Conservation (phyloP, 2,113 vertebrate species). For the Tautogolabrus adspersus region DNA sequence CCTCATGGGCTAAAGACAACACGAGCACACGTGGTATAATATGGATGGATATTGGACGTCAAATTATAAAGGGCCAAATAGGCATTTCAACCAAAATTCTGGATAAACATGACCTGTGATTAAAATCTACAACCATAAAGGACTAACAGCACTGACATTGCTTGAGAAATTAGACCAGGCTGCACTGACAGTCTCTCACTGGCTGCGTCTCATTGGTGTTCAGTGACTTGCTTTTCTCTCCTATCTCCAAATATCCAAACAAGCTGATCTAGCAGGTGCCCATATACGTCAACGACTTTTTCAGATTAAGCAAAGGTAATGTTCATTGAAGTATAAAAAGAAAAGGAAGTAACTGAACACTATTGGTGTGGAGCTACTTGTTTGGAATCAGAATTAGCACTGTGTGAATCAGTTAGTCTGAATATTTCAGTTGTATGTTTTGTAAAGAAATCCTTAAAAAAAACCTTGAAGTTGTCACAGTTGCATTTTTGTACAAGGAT, state of each 20-base stretch:
- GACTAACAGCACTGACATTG: slow-evolving; percentile 50
- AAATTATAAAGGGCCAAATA: background rate
- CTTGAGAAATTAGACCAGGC: slow-evolving; percentile 25
- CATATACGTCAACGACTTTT: too few relatives aligned
- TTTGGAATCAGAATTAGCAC: slow-evolving; percentile 20
- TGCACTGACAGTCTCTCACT: slow-evolving; percentile 25
- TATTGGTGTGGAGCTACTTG: slow-evolving; percentile 1
- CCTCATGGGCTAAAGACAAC: slow-evolving; percentile 90
- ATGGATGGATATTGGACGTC: slow-evolving; percentile 22
- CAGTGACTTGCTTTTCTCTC: slow-evolving; percentile 21
- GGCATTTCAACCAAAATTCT: slow-evolving; percentile 8
- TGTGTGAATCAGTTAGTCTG: background rate
- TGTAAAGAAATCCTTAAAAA: slow-evolving; percentile 37
- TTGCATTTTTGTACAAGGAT: slow-evolving; percentile 73
- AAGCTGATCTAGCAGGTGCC: background rate
- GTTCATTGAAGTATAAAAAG: background rate
- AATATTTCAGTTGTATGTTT: slow-evolving; percentile 19
- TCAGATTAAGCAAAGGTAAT: background rate
- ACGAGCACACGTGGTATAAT: background rate
- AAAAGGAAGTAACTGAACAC: slow-evolving; percentile 32
- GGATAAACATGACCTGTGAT: slow-evolving; percentile 12
- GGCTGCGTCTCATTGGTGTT: slow-evolving; percentile 24
- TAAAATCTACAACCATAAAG: slow-evolving; percentile 8
- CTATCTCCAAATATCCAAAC: background rate
- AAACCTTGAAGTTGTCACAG: slow-evolving; percentile 37